Evolutionary conservation across 2,888 invertebrate genomes (phyloP).

Genomic region (Hesperia comma): DNA sequence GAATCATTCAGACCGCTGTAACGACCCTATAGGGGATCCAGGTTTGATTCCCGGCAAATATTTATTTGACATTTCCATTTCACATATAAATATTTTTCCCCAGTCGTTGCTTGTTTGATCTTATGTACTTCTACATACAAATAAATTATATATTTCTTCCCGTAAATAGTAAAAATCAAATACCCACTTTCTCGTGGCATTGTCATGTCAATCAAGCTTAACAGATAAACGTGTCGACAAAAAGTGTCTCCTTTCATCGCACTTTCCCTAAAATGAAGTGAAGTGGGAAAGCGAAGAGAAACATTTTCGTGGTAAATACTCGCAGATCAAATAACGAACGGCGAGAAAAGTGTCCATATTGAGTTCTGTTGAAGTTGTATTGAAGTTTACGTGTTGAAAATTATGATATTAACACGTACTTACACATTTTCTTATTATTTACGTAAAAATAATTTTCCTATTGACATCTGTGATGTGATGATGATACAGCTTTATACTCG

Average conservation of each 20-base stretch:
- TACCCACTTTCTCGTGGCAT: conserved; percentile 1
- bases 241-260: conserved; percentile 15
- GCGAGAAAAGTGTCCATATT: neutral
- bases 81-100: too few species aligned
- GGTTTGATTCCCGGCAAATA: too few species aligned
- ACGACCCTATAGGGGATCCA: too few species aligned
- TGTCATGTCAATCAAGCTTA: conserved; percentile 20
- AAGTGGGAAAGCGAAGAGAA: conserved; percentile 7
- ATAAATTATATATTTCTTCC: neutral
- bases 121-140: neutral
- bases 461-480: too few species aligned
- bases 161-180: conserved; percentile 13
- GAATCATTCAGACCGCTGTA: too few species aligned
- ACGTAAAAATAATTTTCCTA: too few species aligned
- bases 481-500: too few species aligned
- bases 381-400: too few species aligned
- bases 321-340: conserved; percentile 12
- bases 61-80: too few species aligned
- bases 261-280: conserved; percentile 22
- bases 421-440: too few species aligned
- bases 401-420: too few species aligned
- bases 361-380: neutral
- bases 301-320: conserved; percentile 20
- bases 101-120: too few species aligned
- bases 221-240: conserved; percentile 10